Conservation (phyloP, 2,113 vertebrate genomes). For the Silurus meridionalis region DNA sequence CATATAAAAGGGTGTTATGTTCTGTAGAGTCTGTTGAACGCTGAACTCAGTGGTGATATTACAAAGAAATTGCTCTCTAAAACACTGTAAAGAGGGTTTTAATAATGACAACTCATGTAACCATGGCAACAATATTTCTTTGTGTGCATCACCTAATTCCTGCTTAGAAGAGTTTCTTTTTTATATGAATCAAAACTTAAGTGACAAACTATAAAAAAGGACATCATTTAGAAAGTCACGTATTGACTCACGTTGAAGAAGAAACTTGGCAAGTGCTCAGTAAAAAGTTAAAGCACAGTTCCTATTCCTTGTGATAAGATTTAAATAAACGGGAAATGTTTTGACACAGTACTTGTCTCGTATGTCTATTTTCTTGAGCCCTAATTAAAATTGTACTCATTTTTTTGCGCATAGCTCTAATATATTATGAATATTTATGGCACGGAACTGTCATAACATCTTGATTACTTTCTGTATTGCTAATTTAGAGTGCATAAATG, state of each 20-base stretch:
- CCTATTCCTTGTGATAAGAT: neutral
- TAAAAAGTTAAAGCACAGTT: neutral
- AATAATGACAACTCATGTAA: no score
- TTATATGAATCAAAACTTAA: neutral
- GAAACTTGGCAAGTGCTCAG: neutral
- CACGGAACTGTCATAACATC: neutral
- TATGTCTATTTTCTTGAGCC: neutral
- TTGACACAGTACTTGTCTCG: neutral
- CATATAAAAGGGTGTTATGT: no score
- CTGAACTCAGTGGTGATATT: no score
- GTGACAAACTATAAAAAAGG: neutral
- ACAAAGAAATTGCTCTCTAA: no score
- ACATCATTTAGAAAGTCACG: constrained; percentile 17
- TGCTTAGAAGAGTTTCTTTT: no score
- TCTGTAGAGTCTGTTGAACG: no score
- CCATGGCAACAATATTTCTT: no score
- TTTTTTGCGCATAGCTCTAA: neutral
- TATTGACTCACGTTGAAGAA: constrained; percentile 6
- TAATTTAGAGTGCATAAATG: neutral
- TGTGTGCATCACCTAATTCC: no score
- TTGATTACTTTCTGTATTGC: neutral
- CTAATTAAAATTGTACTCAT: neutral
- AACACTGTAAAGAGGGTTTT: no score
- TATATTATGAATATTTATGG: neutral
- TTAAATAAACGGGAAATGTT: neutral